phyloP scores from a whole-genome alignment of 1,140 invertebrate genomes.

The Brachionus sp. region DNA sequence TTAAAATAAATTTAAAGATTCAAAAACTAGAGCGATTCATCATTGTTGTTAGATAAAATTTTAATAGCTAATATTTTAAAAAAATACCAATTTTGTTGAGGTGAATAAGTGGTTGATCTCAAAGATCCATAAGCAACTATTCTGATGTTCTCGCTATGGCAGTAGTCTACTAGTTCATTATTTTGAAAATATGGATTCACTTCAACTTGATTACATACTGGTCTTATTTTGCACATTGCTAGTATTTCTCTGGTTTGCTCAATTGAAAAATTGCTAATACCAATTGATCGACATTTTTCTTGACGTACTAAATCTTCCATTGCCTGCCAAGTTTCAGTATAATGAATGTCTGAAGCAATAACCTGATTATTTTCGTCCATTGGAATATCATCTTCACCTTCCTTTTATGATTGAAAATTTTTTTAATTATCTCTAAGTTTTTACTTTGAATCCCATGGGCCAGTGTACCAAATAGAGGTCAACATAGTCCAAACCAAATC shows the following conservation, averaged over 20 bases:
- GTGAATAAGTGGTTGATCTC: slow-evolving; percentile 11
- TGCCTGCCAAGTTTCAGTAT: slow-evolving; percentile 10
- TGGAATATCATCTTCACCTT: slow-evolving; percentile 55
- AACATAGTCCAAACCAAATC: slow-evolving; percentile 54
- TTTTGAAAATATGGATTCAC: slow-evolving; percentile 60
- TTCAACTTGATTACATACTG: slow-evolving; percentile 61
- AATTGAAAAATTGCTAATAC: slow-evolving; percentile 58
- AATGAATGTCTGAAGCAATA: slow-evolving; percentile 47
- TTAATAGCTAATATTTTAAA: no score
- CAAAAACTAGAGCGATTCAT: no score
- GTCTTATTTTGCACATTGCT: slow-evolving; percentile 53
- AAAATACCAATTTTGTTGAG: slow-evolving; percentile 7
- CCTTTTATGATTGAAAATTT: background rate
- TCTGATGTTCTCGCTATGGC: slow-evolving; percentile 53
- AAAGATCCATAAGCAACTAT: slow-evolving; percentile 21
- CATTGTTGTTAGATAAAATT: no score
- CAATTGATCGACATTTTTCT: slow-evolving; percentile 51
- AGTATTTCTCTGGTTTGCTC: slow-evolving; percentile 54
- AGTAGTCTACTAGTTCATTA: slow-evolving; percentile 52
- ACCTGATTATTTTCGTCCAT: slow-evolving; percentile 52
- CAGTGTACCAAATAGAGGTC: slow-evolving; percentile 57
- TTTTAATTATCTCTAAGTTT: background rate
- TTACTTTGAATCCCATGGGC: slow-evolving; percentile 51
- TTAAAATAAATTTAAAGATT: background rate
- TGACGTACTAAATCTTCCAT: slow-evolving; percentile 43